Percentiles rank a stretch among this genome's conserved stretches.
Evolutionary conservation across 92 coral and sea anemone genomes (phyloP).

Genomic region (Zoanthus gigantus): DNA sequence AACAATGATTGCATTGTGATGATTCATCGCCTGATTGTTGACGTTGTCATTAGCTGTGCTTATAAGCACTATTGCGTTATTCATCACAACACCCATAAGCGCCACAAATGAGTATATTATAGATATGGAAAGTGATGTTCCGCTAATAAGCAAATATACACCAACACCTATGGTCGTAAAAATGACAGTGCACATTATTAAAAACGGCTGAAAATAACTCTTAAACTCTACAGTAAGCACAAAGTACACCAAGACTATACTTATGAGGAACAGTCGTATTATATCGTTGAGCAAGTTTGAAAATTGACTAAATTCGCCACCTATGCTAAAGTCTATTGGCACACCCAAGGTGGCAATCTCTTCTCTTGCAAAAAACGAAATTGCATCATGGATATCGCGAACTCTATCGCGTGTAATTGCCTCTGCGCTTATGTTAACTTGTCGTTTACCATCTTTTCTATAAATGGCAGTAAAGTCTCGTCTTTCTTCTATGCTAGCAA

Average conservation of each 20-base stretch:
- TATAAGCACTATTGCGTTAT: neutral
- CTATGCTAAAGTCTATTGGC: neutral
- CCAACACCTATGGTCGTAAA: neutral
- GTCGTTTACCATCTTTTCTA: neutral
- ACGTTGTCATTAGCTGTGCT: neutral
- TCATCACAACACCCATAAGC: neutral
- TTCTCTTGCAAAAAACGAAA: neutral
- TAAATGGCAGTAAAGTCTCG: neutral
- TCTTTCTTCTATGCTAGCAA: neutral
- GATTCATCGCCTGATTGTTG: neutral
- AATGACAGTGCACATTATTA: neutral
- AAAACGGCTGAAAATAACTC: neutral
- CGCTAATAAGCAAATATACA: neutral
- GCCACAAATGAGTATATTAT: neutral
- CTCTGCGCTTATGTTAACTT: neutral
- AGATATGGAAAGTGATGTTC: neutral
- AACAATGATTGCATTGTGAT: neutral
- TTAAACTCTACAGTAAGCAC: neutral
- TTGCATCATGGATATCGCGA: neutral
- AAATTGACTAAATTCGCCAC: neutral
- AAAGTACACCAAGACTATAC: neutral
- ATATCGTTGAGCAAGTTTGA: neutral
- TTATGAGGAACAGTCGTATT: neutral
- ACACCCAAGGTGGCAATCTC: neutral
- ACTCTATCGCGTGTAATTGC: neutral